Evolutionary conservation across 2,113 vertebrate species (phyloP).

Genomic region (Ploceus nigricollis): DNA sequence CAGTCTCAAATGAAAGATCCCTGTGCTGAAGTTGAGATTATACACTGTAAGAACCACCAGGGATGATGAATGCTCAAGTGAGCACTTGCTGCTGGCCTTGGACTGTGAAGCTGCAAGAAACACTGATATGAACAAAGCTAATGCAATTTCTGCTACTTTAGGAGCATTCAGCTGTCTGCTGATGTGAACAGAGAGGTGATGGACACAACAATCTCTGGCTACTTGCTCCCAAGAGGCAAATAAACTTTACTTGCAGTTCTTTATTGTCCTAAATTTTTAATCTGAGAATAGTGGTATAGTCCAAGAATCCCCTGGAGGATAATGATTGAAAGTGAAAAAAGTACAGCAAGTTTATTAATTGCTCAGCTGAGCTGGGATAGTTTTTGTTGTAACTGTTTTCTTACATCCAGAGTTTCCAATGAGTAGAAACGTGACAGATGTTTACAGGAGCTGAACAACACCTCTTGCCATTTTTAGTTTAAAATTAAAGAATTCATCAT

Average conservation of each 20-base stretch:
- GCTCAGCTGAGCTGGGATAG: background rate
- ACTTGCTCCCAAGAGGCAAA: conserved; percentile 35
- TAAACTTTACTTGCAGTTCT: conserved; percentile 58
- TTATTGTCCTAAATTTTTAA: conserved; percentile 66
- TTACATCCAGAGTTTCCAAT: conserved; percentile 1
- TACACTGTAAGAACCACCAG: conserved; percentile 19
- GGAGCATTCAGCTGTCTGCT: conserved; percentile 25
- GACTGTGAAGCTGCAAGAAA: conserved; percentile 47
- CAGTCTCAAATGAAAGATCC: conserved; percentile 29
- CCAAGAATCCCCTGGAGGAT: background rate
- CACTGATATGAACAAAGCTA: conserved; percentile 50
- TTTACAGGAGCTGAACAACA: conserved; percentile 17
- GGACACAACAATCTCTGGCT: conserved; percentile 63
- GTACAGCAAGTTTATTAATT: conserved; percentile 32
- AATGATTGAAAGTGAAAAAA: background rate
- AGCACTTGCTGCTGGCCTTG: conserved; percentile 41
- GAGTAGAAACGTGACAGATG: conserved; percentile 43
- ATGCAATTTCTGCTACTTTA: conserved; percentile 50
- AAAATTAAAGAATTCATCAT: conserved; percentile 46
- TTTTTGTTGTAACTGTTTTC: background rate
- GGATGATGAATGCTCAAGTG: conserved; percentile 56
- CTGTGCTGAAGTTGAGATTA: conserved; percentile 41
- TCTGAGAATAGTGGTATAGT: conserved; percentile 4
- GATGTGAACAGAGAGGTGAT: conserved; percentile 56
- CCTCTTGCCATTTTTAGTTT: conserved; percentile 20